Conservation (phyloP, 2,113 vertebrate species). For the Hemiscyllium ocellatum region DNA sequence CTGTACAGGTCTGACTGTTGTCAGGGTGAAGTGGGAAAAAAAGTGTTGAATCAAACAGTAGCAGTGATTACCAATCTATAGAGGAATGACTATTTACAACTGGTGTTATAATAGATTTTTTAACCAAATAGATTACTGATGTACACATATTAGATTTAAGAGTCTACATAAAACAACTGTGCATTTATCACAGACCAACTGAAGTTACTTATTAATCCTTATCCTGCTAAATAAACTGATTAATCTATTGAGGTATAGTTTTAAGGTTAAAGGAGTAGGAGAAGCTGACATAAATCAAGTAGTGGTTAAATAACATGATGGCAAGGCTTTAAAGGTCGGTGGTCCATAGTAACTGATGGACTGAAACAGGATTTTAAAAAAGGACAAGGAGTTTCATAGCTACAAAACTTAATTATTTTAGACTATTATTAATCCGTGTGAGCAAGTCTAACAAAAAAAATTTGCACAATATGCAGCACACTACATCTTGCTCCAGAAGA, state of each 20-base stretch:
- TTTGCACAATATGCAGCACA: background rate
- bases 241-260: background rate
- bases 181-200: background rate
- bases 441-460: background rate
- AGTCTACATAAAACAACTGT: background rate
- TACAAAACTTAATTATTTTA: background rate
- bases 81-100: background rate
- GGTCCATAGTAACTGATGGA: background rate
- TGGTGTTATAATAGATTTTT: background rate
- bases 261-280: background rate
- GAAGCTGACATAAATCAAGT: background rate
- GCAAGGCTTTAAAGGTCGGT: background rate
- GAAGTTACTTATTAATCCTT: background rate
- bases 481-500: background rate
- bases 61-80: background rate
- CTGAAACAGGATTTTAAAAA: background rate
- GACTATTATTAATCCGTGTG: background rate
- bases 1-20: too few species aligned
- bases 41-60: background rate
- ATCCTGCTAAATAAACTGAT: background rate
- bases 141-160: background rate
- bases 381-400: background rate
- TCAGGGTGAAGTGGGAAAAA: too few species aligned
- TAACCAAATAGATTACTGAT: background rate
- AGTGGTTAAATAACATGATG: background rate